Conservation (phyloP, 2,888 invertebrate species). For the Lepas anatifera region DNA sequence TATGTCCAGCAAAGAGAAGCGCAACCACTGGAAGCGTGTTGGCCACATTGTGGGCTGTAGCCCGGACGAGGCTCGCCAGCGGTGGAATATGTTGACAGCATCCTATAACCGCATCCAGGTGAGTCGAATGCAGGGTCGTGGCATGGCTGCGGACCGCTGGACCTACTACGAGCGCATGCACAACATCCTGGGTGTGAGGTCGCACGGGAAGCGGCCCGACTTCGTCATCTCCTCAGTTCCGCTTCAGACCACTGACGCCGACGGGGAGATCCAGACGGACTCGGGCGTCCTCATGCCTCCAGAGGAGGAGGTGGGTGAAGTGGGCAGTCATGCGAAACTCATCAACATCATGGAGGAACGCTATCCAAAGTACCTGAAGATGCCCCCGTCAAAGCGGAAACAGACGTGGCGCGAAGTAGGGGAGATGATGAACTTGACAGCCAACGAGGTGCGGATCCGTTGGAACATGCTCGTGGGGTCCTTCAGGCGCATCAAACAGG, state of each 20-base stretch:
- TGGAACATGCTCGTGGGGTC: slow-evolving; percentile 7
- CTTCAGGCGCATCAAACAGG: background rate
- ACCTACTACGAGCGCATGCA: background rate
- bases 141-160: background rate
- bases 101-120: background rate
- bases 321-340: background rate
- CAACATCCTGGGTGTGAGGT: background rate
- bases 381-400: slow-evolving; percentile 1
- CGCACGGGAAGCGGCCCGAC: background rate
- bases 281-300: background rate
- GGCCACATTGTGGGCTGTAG: background rate
- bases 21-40: background rate
- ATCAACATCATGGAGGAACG: background rate
- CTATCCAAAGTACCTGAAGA: background rate
- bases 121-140: background rate
- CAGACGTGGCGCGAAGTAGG: background rate
- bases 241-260: background rate
- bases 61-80: background rate
- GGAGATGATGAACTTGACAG: background rate
- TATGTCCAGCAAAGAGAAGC: background rate
- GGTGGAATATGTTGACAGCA: background rate
- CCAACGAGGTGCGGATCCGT: background rate
- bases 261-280: background rate
- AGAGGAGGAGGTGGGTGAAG: background rate
- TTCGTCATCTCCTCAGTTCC: background rate